Evolutionary conservation across 2,797 vertebrate species (phyloP).

Genomic region (Coregonus suidteri): DNA sequence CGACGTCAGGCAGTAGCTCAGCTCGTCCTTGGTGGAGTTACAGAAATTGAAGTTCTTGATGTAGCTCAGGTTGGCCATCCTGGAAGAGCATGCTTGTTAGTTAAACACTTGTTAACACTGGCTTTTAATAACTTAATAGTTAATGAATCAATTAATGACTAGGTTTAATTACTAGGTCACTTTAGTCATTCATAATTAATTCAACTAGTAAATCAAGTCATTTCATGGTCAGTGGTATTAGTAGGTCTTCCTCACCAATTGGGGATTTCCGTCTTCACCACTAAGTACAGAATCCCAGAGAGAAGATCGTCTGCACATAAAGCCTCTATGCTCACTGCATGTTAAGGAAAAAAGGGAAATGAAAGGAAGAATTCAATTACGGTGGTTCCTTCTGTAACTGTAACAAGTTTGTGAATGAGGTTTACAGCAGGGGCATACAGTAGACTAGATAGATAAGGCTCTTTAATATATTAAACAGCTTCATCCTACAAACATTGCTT

Average conservation of each 20-base stretch:
- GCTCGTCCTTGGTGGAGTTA: conserved; percentile 88
- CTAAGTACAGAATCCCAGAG: conserved; percentile 89
- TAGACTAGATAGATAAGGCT: no score
- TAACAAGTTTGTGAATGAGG: not conserved
- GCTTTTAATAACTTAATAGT: not conserved
- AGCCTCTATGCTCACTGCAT: conserved; percentile 85
- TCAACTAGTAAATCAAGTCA: not conserved
- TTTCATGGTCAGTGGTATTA: not conserved
- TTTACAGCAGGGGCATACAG: not conserved
- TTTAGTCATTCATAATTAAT: not conserved
- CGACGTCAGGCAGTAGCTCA: conserved; percentile 94
- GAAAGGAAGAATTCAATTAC: not conserved
- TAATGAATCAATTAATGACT: not conserved
- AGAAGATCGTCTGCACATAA: conserved; percentile 95
- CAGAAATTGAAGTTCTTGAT: conserved; percentile 95
- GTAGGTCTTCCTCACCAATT: conserved; percentile 85
- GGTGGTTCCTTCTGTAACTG: not conserved
- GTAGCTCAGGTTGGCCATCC: conserved; percentile 97
- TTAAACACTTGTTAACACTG: not conserved
- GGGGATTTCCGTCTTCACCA: conserved; percentile 96
- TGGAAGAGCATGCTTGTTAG: conserved; percentile 46
- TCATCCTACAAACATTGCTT: not conserved
- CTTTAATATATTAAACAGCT: not conserved
- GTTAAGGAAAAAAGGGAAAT: conserved; percentile 19
- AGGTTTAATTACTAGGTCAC: not conserved